Base-by-base conservation (phyloP, 2,888 invertebrate genomes). In the Malthinus flaveolus region DNA sequence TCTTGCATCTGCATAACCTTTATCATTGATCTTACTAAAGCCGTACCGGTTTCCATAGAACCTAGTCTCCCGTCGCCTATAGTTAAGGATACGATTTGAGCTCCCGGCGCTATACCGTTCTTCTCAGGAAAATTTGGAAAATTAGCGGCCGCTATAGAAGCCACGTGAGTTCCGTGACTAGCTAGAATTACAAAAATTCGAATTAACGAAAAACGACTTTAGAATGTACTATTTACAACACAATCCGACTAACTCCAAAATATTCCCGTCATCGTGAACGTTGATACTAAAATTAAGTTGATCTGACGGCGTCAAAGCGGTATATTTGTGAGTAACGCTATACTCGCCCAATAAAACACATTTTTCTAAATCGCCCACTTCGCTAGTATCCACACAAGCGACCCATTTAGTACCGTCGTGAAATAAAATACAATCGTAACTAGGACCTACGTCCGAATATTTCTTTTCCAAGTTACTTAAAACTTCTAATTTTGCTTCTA, bases 11-110 rank as follows among this genome's bases (percentile, higher is more conserved):
- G 87, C 90, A 93, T 93, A 34, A 94, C 83, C 77, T 89, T 88
- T 67, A 92, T 89, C 83, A 97, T 96, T 7, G 97, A 97, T 62
- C 98, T 82, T 1, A 95, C 90, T 4, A 99, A 78, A 0, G 95
- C 93, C 0, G 95, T 90, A 10, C 97, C 97, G 0, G 98, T 98
- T 83, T 99, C 98, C 97, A 97, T 98, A 1, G 95, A 88, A 1
- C 90, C 91, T 9, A 98, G 81, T 3, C 98, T 85, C 49, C 89
- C 88, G 81, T 98, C 97, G n/a, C 96, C 82, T 61, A 99, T 95
- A 32, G 93, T 91, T 46, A 98, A 81, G 0, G 96, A 95, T 34
- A 98, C 85, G 52, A 98, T 87, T 80, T 94, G 93, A 1, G 98
- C 97, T 32, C 97, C 98, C 0, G 98, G 98, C 0, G 98, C 97